These are phyloP conservation scores for Vidua macroura DNA, from an alignment of 2,113 vertebrate genomes.

Conservation along the genomic window DNA sequence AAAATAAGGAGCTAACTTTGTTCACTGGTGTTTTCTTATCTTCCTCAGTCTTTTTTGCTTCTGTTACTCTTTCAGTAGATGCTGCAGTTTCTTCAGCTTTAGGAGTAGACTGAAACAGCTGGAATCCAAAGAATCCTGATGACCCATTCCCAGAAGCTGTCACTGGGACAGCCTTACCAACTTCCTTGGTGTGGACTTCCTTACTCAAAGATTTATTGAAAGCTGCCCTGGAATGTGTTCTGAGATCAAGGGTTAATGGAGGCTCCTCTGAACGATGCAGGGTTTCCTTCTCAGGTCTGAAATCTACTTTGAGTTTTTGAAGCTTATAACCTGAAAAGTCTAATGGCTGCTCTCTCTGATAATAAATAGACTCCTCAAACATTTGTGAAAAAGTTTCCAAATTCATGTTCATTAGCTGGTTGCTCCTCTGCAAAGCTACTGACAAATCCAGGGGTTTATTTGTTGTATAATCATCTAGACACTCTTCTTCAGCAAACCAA, in stretches of 20 bases:
- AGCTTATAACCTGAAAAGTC: conserved; percentile 86
- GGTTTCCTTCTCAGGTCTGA: conserved; percentile 64
- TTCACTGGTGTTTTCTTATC: conserved; percentile 74
- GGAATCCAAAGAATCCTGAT: conserved; percentile 64
- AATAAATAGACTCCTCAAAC: conserved; percentile 84
- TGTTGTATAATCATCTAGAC: conserved; percentile 71
- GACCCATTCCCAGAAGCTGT: conserved; percentile 52
- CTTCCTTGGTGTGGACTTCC: neutral
- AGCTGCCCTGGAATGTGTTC: conserved; percentile 47
- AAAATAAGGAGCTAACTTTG: conserved; percentile 82
- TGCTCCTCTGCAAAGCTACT: conserved; percentile 82
- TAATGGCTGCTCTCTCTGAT: conserved; percentile 77
- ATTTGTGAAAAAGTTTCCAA: conserved; percentile 86
- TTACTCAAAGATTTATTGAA: neutral
- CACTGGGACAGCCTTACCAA: neutral
- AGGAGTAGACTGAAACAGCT: conserved; percentile 61
- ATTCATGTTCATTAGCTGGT: conserved; percentile 87
- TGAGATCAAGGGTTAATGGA: conserved; percentile 81
- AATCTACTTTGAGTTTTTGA: conserved; percentile 85
- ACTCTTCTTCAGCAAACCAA: conserved; percentile 83
- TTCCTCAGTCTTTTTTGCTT: conserved; percentile 74
- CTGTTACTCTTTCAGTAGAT: conserved; percentile 72
- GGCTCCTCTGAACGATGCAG: conserved; percentile 62
- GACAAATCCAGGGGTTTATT: conserved; percentile 90
- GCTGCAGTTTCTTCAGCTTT: conserved; percentile 64